Evolutionary conservation across 2,113 vertebrate genomes (phyloP).

Genomic region (Maccullochella peelii): DNA sequence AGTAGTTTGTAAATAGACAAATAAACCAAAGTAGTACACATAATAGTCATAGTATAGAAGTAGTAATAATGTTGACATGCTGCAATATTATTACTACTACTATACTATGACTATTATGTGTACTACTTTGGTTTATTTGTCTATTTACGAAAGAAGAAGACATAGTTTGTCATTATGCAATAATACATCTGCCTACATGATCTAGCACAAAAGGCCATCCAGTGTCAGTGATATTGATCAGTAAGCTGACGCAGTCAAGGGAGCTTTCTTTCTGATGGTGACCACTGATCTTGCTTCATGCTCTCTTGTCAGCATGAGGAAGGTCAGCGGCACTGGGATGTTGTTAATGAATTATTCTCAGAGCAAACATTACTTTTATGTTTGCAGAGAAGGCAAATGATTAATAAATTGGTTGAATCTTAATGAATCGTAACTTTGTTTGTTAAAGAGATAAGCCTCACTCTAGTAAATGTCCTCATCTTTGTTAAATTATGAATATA

Average conservation of each 20-base stretch:
- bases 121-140: neutral
- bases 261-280: neutral
- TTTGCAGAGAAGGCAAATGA: neutral
- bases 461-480: neutral
- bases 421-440: no score
- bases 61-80: neutral
- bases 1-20: neutral
- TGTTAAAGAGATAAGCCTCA: no score
- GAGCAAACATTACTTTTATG: neutral
- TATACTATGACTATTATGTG: neutral
- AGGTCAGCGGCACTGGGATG: neutral
- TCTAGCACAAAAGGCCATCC: neutral
- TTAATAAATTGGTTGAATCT: neutral
- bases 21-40: neutral
- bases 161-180: conserved; percentile 16
- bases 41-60: no score
- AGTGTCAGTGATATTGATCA: conserved; percentile 11
- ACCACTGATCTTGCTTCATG: neutral
- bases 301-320: neutral
- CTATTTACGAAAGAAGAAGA: neutral
- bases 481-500: neutral
- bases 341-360: neutral
- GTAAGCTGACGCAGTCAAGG: neutral
- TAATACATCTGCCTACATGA: neutral
- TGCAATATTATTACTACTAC: no score